Conservation (phyloP, 2,113 vertebrate genomes). For the Seriola quinqueradiata region DNA sequence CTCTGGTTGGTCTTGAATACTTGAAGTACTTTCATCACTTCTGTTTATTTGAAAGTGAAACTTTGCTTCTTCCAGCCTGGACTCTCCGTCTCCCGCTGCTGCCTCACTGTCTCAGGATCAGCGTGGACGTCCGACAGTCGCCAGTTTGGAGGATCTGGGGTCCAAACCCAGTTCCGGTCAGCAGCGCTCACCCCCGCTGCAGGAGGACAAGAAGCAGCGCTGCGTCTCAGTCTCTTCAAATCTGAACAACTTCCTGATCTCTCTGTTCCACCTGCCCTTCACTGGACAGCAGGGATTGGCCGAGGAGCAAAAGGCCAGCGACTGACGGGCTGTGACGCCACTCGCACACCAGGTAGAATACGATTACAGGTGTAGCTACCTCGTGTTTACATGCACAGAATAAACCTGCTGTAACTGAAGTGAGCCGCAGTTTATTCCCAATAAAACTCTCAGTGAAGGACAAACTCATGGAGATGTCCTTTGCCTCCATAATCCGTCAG, state of each 20-base stretch:
- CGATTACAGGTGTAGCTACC: no score
- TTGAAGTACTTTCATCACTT: no score
- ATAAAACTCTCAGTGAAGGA: no score
- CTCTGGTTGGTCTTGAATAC: no score
- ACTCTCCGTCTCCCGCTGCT: not conserved
- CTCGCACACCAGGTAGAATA: conserved; percentile 31
- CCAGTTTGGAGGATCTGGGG: not conserved
- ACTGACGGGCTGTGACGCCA: not conserved
- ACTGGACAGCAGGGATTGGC: conserved; percentile 2
- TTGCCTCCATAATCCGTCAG: no score
- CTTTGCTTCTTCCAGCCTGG: not conserved
- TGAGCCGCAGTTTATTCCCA: no score
- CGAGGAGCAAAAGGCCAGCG: not conserved
- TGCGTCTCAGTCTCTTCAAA: conserved; percentile 16
- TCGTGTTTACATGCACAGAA: no score
- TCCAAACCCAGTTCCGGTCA: not conserved
- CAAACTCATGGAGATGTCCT: no score
- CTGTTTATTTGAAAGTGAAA: not conserved
- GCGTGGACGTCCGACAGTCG: not conserved
- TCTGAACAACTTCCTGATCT: conserved; percentile 31
- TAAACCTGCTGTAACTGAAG: no score
- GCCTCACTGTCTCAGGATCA: not conserved
- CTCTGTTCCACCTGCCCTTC: conserved; percentile 11
- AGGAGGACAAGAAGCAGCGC: conserved; percentile 16
- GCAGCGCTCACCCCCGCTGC: not conserved